These are phyloP conservation scores for Bolborhynchus lineola DNA, from an alignment of 2,113 vertebrate species.

Conservation along the genomic window DNA sequence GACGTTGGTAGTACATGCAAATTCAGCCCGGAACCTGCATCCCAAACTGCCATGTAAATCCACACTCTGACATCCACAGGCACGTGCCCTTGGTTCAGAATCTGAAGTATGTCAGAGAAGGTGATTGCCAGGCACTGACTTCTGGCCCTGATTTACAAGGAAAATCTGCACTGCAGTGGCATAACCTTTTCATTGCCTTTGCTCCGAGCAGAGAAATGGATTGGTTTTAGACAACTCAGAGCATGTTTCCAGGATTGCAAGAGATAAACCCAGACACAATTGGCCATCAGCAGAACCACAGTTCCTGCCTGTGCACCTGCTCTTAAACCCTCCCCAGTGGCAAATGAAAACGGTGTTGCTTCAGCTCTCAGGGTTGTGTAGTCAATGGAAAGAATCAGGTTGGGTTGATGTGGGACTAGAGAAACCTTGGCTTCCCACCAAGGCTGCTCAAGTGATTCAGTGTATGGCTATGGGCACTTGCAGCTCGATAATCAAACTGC, in stretches of 20 bases:
- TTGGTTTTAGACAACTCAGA: conserved; percentile 34
- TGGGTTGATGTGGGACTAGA: background rate
- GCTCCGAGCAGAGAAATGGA: conserved; percentile 8
- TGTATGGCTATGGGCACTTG: background rate
- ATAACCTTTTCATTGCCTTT: conserved; percentile 47
- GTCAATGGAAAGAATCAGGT: background rate
- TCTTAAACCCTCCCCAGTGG: background rate
- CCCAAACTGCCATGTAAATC: conserved; percentile 14
- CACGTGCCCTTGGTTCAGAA: background rate
- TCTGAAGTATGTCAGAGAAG: background rate
- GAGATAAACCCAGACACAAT: conserved; percentile 16
- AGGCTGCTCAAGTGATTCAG: background rate
- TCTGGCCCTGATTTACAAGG: conserved; percentile 37
- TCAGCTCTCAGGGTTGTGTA: background rate
- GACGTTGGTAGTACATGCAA: background rate
- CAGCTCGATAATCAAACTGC: background rate
- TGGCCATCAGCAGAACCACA: background rate
- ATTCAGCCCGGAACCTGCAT: background rate
- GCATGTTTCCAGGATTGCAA: background rate
- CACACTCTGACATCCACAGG: background rate
- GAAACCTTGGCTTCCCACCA: background rate
- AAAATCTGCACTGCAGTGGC: background rate
- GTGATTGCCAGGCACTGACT: conserved; percentile 3
- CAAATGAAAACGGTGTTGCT: background rate
- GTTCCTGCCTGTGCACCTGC: background rate